A percentile compares a stretch with the other conserved stretches of the same genome.
These are phyloP conservation scores for Eriosoma lanigerum DNA, from an alignment of 1,140 invertebrate species.

Conservation along the genomic window DNA sequence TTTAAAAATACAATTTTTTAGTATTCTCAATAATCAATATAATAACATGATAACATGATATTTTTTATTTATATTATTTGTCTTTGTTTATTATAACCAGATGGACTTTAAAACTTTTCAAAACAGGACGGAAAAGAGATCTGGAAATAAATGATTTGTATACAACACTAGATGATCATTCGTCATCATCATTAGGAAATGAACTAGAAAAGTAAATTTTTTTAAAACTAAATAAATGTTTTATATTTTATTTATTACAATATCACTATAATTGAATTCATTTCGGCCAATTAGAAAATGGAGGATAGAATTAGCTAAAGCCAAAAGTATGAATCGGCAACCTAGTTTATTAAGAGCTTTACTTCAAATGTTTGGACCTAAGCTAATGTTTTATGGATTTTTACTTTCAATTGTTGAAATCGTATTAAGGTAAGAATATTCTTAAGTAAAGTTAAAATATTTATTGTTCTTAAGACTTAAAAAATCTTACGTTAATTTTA, in stretches of 20 bases:
- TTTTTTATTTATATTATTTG: background rate
- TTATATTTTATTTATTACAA: background rate
- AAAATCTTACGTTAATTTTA: background rate
- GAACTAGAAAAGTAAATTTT: conserved; percentile 58
- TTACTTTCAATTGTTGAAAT: conserved; percentile 62
- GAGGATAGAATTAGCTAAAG: conserved; percentile 56
- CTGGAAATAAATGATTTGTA: conserved; percentile 70
- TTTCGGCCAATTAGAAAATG: conserved; percentile 52
- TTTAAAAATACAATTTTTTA: no score
- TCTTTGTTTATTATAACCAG: conserved; percentile 58
- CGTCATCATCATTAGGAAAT: conserved; percentile 63
- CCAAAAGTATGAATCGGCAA: conserved; percentile 56
- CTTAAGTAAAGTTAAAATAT: background rate
- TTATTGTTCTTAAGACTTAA: background rate
- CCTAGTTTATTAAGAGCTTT: conserved; percentile 64
- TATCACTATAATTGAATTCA: background rate
- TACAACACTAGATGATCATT: conserved; percentile 67
- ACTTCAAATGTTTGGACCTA: conserved; percentile 61
- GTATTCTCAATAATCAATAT: no score
- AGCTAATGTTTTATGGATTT: conserved; percentile 62
- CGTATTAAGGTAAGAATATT: conserved; percentile 56
- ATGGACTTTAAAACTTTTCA: conserved; percentile 69
- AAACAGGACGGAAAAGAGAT: conserved; percentile 67
- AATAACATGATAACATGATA: no score
- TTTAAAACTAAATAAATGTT: no score